Evolutionary conservation across 2,888 invertebrate genomes (phyloP).

Genomic region (Calameuta idolon): DNA sequence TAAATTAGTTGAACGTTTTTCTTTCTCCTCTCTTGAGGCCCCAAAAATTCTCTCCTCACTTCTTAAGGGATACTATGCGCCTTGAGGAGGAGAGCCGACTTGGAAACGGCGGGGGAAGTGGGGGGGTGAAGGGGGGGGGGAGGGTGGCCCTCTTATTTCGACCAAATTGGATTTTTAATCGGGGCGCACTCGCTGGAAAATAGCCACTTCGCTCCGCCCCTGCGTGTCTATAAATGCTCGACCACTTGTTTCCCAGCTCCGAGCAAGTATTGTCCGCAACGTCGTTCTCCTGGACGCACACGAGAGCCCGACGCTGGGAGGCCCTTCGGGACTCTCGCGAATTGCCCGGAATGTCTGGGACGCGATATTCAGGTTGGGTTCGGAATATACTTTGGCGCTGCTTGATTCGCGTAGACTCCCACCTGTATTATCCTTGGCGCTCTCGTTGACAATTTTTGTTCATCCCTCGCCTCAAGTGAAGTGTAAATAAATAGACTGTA

Average conservation of each 20-base stretch:
- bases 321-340: neutral
- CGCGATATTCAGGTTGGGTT: neutral
- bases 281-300: neutral
- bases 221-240: constrained; percentile 59
- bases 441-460: constrained; percentile 9
- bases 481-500: constrained; percentile 61
- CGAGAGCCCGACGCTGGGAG: neutral
- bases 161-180: constrained; percentile 65
- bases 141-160: constrained; percentile 15
- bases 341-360: neutral
- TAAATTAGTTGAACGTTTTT: neutral
- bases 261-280: constrained; percentile 43
- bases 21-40: neutral
- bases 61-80: neutral
- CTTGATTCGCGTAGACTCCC: neutral
- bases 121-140: neutral
- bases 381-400: neutral
- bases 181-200: constrained; percentile 66
- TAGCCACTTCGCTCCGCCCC: constrained; percentile 63
- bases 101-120: neutral
- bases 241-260: constrained; percentile 54
- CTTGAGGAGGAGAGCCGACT: neutral
- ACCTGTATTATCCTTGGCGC: neutral
- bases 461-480: constrained; percentile 41
- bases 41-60: neutral